Conservation (phyloP, 2,797 vertebrate genomes). For the Falco biarmicus region DNA sequence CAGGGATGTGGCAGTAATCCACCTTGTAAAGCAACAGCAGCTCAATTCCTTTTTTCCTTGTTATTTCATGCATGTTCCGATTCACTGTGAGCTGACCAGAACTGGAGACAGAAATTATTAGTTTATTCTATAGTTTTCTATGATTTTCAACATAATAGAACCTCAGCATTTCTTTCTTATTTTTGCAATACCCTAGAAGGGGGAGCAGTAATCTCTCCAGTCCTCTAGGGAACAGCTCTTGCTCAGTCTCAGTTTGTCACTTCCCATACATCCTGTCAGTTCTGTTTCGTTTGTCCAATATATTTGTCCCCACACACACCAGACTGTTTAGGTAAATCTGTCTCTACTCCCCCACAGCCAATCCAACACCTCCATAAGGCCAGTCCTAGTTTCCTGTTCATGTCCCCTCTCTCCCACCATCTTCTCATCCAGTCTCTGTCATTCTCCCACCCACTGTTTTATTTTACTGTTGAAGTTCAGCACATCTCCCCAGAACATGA, state of each 20-base stretch:
- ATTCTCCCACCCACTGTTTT: conserved; percentile 12
- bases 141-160: not conserved
- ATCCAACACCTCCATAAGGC: not conserved
- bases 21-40: not conserved
- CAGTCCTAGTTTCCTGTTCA: conserved; percentile 27
- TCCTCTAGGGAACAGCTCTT: not conserved
- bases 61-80: not conserved
- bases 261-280: not conserved
- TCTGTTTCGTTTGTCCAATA: not conserved
- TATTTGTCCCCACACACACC: not conserved
- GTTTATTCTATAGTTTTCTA: not conserved
- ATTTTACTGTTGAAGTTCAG: conserved; percentile 14
- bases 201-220: not conserved
- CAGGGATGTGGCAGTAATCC: not conserved
- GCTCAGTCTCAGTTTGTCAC: conserved; percentile 6
- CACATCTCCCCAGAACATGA: not conserved
- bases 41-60: not conserved
- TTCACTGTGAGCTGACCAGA: not conserved
- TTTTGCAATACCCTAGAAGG: not conserved
- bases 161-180: not conserved
- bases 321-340: conserved; percentile 3
- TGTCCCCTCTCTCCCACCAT: not conserved
- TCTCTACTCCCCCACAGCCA: not conserved
- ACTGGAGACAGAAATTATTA: not conserved
- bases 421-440: not conserved